Base-by-base conservation (phyloP, 2,113 vertebrate species). In the Cisticola juncidis region DNA sequence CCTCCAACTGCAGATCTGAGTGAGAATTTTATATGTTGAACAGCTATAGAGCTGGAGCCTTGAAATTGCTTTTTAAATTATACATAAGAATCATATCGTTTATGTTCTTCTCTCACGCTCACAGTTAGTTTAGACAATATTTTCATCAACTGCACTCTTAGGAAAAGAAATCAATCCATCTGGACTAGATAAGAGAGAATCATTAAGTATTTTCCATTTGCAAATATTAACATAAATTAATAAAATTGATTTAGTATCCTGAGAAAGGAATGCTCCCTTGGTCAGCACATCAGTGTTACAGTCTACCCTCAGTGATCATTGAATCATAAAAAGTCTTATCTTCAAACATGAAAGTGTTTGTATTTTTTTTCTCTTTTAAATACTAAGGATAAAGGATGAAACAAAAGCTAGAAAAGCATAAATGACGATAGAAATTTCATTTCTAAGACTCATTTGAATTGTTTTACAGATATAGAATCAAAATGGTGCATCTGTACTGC, bases 21-120 rank as follows among this genome's bases (percentile, higher is more conserved):
- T 94, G 93, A 94, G 93, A 95, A 80, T 96, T 94, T 93, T 88
- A 69, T 85, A 90, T 78, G 78, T 92, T 64, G 72, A 95, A 78
- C 85, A 96, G 72, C 69, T 93, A 93, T 88, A 83, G 79, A 94
- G 83, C 54, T 65, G 82, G n/a, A 93, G 71, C 56, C 69, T 95
- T 71, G 56, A 94, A 95, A 94, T 90, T 93, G 72, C 82, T 84
- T 48, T 94, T 96, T 96, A 96, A 97, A 96, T 96, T 93, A 96
- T 96, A 94, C 64, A 93, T 94, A 86, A 64, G 68, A 91, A 94
- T 68, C 84, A 82, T 87, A 40, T 54, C 81, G 84, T 96, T 38
- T 87, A 50, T 92, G 78, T 95, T 95, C 81, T 94, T 93, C 71
- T 86, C 92, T 33, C 85, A 94, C 54, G 91, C 68, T 94, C 71